Evolutionary conservation across 2,113 vertebrate species (phyloP).

Genomic region (Erinaceus europaeus): DNA sequence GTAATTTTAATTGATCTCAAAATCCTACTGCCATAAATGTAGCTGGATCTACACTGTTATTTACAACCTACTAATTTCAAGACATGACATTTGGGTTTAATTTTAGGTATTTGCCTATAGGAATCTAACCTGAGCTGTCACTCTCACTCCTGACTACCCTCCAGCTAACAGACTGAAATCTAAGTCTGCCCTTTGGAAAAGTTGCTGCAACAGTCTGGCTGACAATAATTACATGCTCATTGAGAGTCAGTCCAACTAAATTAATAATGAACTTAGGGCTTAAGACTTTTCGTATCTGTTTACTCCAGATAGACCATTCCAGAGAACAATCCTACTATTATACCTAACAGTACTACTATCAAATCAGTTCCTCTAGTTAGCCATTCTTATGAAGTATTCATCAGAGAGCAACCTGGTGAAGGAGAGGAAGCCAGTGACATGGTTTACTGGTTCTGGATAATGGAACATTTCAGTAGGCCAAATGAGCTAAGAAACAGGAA

Average conservation of each 20-base stretch:
- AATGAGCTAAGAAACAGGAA: neutral
- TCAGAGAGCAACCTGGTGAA: neutral
- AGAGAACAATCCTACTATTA: neutral
- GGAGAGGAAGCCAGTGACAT: neutral
- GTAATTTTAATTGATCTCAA: too few species aligned
- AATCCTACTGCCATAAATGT: too few species aligned
- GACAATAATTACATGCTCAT: neutral
- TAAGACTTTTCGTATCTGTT: neutral
- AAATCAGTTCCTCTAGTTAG: neutral
- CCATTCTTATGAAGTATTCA: neutral
- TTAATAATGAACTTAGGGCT: neutral
- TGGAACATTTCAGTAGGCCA: constrained; percentile 11
- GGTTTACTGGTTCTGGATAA: neutral
- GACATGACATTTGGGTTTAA: neutral
- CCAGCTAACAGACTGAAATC: constrained; percentile 3
- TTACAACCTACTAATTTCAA: neutral
- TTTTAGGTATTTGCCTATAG: neutral
- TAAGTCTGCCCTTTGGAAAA: constrained; percentile 10
- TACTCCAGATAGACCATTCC: neutral
- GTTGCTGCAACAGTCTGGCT: neutral
- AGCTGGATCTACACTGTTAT: neutral
- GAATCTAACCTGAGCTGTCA: neutral
- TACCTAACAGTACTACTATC: neutral
- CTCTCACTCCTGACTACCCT: neutral
- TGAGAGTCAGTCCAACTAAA: neutral